These are phyloP conservation scores for Mola mola DNA, from an alignment of 2,113 vertebrate species.

Conservation along the genomic window DNA sequence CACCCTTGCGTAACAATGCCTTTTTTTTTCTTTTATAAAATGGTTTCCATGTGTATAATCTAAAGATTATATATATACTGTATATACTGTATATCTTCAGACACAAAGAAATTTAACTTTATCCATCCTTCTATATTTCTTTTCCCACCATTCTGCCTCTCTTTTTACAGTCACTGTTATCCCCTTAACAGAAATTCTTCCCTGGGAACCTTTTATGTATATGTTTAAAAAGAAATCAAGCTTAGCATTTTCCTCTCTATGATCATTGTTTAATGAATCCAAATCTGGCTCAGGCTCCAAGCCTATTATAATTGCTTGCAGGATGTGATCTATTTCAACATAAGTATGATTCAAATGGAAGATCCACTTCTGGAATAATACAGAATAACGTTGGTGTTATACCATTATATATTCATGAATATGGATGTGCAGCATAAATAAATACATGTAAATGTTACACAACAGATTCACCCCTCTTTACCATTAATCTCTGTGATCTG, in stretches of 20 bases:
- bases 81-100: slow-evolving; percentile 65
- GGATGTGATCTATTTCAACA: slow-evolving; percentile 81
- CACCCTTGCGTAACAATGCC: slow-evolving; percentile 99
- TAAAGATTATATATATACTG: slow-evolving; percentile 89
- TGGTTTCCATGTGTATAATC: slow-evolving; percentile 99
- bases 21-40: slow-evolving; percentile 95
- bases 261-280: slow-evolving; percentile 86
- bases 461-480: slow-evolving; percentile 62
- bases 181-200: slow-evolving; percentile 64
- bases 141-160: slow-evolving; percentile 51
- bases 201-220: slow-evolving; percentile 75
- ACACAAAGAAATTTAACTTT: slow-evolving; percentile 81
- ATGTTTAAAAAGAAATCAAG: slow-evolving; percentile 69
- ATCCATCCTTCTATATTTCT: slow-evolving; percentile 86
- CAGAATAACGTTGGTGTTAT: slow-evolving; percentile 73
- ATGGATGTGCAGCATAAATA: slow-evolving; percentile 73
- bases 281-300: slow-evolving; percentile 82
- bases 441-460: slow-evolving; percentile 72
- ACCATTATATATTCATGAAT: slow-evolving; percentile 76
- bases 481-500: slow-evolving; percentile 65
- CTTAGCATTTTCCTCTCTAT: slow-evolving; percentile 75
- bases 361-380: slow-evolving; percentile 70
- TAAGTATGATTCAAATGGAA: slow-evolving; percentile 76
- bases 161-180: slow-evolving; percentile 64
- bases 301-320: slow-evolving; percentile 83